phyloP scores from a whole-genome alignment of 2,113 vertebrate species.

The Hoplias malabaricus region DNA sequence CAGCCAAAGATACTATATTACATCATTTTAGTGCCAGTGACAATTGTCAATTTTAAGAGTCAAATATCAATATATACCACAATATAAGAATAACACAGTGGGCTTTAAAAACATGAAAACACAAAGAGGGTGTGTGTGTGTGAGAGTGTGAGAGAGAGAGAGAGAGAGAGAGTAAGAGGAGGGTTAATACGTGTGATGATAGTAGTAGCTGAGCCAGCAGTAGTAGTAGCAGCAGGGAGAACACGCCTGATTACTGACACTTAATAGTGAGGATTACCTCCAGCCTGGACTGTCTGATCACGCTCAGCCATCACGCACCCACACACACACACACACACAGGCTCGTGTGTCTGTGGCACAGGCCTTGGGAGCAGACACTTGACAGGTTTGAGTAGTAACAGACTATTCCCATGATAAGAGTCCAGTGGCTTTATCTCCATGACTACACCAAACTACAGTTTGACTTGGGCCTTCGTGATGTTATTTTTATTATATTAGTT shows the following conservation, averaged over 20 bases:
- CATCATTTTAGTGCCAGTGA: no score
- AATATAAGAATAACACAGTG: no score
- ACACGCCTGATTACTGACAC: constrained; percentile 52
- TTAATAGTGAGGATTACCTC: constrained; percentile 55
- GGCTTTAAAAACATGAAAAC: no score
- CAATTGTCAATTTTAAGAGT: no score
- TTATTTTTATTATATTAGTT: not conserved
- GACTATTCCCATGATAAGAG: not conserved
- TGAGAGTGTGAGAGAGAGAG: not conserved
- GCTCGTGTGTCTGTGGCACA: not conserved
- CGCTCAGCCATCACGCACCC: not conserved
- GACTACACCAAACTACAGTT: not conserved
- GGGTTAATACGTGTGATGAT: constrained; percentile 50
- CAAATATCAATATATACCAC: no score
- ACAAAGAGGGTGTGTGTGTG: not conserved
- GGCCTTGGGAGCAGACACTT: constrained; percentile 1
- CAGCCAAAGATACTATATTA: no score
- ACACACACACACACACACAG: constrained; percentile 15
- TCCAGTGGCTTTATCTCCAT: not conserved
- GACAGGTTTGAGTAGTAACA: constrained; percentile 2
- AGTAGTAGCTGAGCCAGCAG: constrained; percentile 54
- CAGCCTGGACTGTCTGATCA: constrained; percentile 25
- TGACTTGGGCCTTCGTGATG: not conserved
- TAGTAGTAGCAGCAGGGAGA: constrained; percentile 33
- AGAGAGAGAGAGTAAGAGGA: constrained; percentile 14